Conservation (phyloP, 2,888 invertebrate species). For the Ptychoptera contaminata region DNA sequence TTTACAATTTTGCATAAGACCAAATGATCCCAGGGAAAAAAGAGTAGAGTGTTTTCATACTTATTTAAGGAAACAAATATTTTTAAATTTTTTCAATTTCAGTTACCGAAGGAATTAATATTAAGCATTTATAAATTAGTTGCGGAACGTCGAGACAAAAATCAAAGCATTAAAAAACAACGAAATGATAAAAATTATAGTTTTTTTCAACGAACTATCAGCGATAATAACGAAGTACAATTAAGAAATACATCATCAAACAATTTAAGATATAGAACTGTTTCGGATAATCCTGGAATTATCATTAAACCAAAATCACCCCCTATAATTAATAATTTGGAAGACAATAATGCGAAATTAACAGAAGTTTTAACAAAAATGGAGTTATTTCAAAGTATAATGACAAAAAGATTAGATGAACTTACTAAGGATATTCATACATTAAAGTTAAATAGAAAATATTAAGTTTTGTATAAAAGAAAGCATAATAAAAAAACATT, state of each 20-base stretch:
- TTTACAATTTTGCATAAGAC: conserved; percentile 56
- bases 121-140: conserved; percentile 58
- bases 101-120: conserved; percentile 58
- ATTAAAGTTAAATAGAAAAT: conserved; percentile 2
- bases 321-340: too few species aligned
- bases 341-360: neutral
- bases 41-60: too few species aligned
- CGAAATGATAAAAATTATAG: conserved; percentile 30
- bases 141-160: conserved; percentile 46
- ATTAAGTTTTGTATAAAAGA: neutral
- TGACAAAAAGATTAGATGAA: conserved; percentile 1
- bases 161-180: conserved; percentile 34
- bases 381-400: neutral
- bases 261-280: conserved; percentile 6
- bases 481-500: neutral
- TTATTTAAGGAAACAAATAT: neutral
- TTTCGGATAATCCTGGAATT: conserved; percentile 7
- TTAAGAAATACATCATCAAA: conserved; percentile 5
- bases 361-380: neutral
- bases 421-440: neutral
- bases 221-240: conserved; percentile 3
- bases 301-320: neutral
- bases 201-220: conserved; percentile 18
- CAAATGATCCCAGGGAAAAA: conserved; percentile 68
- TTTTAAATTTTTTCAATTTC: conserved; percentile 14